A percentile compares a stretch with the other conserved stretches of the same genome.
Conservation (phyloP, 2,888 invertebrate genomes). For the Tortrix viridana region DNA sequence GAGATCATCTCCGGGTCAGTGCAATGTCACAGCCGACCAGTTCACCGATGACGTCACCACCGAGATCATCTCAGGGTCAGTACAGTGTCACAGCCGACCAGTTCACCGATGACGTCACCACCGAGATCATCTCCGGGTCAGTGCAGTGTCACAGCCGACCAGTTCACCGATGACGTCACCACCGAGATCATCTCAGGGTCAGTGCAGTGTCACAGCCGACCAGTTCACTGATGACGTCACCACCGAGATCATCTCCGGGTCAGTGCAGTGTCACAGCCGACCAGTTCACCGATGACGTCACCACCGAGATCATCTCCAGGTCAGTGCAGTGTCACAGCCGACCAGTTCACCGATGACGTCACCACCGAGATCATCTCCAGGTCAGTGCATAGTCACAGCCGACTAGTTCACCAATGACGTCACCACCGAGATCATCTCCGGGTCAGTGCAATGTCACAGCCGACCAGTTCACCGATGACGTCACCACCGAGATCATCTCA, state of each 20-base stretch:
- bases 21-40: too few species aligned
- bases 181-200: constrained; percentile 91
- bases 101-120: constrained; percentile 94
- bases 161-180: constrained; percentile 94
- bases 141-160: too few species aligned
- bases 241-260: constrained; percentile 91
- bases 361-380: constrained; percentile 92
- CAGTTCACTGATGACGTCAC: constrained; percentile 95
- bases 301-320: constrained; percentile 91
- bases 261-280: too few species aligned
- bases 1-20: constrained; percentile 89
- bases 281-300: constrained; percentile 94
- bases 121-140: constrained; percentile 90
- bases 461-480: constrained; percentile 95
- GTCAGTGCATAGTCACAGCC: too few species aligned
- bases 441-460: too few species aligned
- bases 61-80: constrained; percentile 89
- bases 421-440: constrained; percentile 91
- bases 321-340: too few species aligned
- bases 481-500: constrained; percentile 93
- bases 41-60: constrained; percentile 95
- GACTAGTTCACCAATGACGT: constrained; percentile 96
- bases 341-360: constrained; percentile 95
- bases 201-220: too few species aligned
- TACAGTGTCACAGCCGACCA: too few species aligned